Percentiles rank a stretch among this genome's conserved stretches.
phyloP scores from a whole-genome alignment of 2,797 vertebrate genomes.

The Discoglossus pictus region DNA sequence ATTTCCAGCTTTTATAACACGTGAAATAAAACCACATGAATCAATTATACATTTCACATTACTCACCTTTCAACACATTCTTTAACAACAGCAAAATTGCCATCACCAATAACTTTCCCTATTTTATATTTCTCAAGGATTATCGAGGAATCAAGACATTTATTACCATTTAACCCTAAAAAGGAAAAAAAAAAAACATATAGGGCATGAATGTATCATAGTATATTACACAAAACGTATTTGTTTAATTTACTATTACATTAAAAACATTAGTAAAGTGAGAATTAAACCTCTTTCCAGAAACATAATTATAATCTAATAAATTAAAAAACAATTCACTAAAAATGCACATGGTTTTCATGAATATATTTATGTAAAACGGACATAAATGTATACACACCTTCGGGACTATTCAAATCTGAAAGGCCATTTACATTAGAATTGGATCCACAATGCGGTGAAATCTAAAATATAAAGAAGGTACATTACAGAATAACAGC shows the following conservation, averaged over 20 bases:
- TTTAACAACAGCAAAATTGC: constrained; percentile 96
- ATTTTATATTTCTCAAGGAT: constrained; percentile 91
- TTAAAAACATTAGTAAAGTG: no score
- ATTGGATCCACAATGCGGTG: constrained; percentile 74
- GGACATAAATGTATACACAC: constrained; percentile 71
- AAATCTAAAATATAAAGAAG: constrained; percentile 67
- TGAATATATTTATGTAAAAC: no score
- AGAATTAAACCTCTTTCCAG: no score
- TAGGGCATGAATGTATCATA: no score
- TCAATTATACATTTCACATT: no score
- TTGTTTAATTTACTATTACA: no score
- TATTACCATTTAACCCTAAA: constrained; percentile 86
- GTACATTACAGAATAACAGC: background rate
- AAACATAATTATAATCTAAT: no score
- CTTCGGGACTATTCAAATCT: constrained; percentile 81
- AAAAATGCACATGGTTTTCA: no score
- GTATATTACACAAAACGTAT: no score
- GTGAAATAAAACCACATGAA: no score
- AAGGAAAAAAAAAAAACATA: constrained; percentile 19
- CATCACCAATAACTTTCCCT: constrained; percentile 95
- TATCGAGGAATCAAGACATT: constrained; percentile 69
- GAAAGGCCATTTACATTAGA: constrained; percentile 81
- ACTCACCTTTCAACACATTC: constrained; percentile 90
- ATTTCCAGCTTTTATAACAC: no score
- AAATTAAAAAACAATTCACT: no score